Percentiles rank a stretch among this genome's conserved stretches.
Evolutionary conservation across 1,140 invertebrate genomes (phyloP).

Genomic region (Apis cerana): DNA sequence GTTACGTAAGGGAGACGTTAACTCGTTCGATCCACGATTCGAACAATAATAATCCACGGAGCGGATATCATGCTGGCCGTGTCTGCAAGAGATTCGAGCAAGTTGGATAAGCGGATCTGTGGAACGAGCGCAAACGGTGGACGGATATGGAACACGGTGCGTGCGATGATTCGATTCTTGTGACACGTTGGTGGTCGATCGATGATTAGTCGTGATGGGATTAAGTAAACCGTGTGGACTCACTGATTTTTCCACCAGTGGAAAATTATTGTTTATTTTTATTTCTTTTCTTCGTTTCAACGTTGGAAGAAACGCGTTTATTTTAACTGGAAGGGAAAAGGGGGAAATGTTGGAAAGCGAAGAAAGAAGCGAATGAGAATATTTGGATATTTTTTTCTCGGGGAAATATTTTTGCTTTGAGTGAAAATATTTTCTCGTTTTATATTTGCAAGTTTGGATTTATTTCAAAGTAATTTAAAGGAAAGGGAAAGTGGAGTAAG

Average conservation of each 20-base stretch:
- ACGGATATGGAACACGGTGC: background rate
- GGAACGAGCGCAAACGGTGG: too few relatives aligned
- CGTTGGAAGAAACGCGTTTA: too few relatives aligned
- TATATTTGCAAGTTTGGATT: too few relatives aligned
- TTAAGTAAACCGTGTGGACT: background rate
- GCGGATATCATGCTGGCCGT: background rate
- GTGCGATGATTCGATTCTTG: background rate
- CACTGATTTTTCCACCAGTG: background rate
- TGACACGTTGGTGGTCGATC: background rate
- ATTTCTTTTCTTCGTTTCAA: too few relatives aligned
- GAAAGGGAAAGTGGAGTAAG: too few relatives aligned
- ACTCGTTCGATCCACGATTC: conserved; percentile 27
- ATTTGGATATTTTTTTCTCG: too few relatives aligned
- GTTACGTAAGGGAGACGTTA: conserved; percentile 61
- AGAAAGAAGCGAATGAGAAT: too few relatives aligned
- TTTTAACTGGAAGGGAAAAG: too few relatives aligned
- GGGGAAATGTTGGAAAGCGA: too few relatives aligned
- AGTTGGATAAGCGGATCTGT: background rate
- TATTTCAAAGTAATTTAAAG: too few relatives aligned
- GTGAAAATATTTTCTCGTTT: too few relatives aligned
- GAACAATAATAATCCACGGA: conserved; percentile 21
- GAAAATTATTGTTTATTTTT: background rate
- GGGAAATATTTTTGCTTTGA: too few relatives aligned
- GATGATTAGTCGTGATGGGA: background rate
- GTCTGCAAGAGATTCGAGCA: background rate